Conservation (phyloP, 1,140 invertebrate genomes). For the Caligus rogercresseyi region DNA sequence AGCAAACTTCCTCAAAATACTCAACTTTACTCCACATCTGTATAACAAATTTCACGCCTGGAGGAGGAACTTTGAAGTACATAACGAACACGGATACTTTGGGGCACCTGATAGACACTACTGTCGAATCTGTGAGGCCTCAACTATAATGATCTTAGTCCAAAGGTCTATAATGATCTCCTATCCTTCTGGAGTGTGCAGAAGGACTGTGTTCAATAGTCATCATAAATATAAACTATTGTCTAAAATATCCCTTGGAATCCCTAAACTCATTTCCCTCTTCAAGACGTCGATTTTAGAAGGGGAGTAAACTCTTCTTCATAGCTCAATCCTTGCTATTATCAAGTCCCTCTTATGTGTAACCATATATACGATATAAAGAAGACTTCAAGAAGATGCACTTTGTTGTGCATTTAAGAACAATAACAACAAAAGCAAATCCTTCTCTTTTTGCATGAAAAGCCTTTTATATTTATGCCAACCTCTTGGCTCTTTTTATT, state of each 20-base stretch:
- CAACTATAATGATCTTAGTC: constrained; percentile 26
- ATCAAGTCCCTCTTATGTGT: background rate
- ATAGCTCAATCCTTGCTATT: background rate
- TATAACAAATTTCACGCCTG: constrained; percentile 27
- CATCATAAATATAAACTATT: background rate
- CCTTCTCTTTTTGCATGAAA: background rate
- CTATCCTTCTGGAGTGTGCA: constrained; percentile 31
- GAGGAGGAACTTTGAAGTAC: constrained; percentile 24
- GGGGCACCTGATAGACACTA: constrained; percentile 30
- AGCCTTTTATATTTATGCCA: background rate
- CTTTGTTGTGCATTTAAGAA: background rate
- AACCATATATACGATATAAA: background rate
- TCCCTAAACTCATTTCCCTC: background rate
- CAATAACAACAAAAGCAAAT: background rate
- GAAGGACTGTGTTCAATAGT: background rate
- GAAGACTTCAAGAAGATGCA: background rate
- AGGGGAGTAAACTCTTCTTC: background rate
- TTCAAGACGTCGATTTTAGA: background rate
- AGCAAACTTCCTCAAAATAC: constrained; percentile 26
- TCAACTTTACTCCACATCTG: constrained; percentile 22
- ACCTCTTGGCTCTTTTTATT: too few species aligned
- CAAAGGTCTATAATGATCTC: constrained; percentile 36
- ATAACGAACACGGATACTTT: constrained; percentile 47
- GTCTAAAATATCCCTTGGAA: background rate
- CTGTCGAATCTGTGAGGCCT: constrained; percentile 27